phyloP scores from a whole-genome alignment of 2,797 vertebrate species.

The Microhierax caerulescens region DNA sequence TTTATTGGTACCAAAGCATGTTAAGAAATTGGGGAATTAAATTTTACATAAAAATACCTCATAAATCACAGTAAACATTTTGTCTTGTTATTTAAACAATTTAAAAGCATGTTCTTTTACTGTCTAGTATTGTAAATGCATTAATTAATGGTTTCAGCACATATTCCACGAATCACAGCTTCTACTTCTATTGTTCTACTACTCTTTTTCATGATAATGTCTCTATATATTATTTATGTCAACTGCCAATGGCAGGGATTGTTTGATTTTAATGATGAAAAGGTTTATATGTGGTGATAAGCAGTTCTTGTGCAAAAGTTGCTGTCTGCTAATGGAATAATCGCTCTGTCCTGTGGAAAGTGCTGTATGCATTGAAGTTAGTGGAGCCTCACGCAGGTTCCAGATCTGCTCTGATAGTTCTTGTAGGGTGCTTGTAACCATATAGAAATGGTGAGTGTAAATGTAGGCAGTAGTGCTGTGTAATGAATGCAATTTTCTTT shows the following conservation, averaged over 20 bases:
- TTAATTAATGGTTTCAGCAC: neutral
- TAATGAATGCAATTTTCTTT: neutral
- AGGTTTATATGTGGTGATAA: neutral
- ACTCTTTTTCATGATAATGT: neutral
- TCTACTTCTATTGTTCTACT: neutral
- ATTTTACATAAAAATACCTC: neutral
- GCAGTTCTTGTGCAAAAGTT: neutral
- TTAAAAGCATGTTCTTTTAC: neutral
- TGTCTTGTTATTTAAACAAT: neutral
- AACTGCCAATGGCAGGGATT: neutral
- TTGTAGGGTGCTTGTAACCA: neutral
- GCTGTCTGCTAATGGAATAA: neutral
- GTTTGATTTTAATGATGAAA: neutral
- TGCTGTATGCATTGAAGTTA: neutral
- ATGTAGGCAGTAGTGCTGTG: neutral
- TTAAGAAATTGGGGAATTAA: neutral
- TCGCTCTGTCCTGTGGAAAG: accelerated
- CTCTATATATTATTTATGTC: neutral
- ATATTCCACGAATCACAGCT: neutral
- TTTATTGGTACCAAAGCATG: neutral
- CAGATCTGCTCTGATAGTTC: neutral
- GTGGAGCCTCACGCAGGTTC: neutral
- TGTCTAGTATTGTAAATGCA: neutral
- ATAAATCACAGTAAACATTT: neutral
- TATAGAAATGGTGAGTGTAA: neutral